Evolutionary conservation across 2,113 vertebrate species (phyloP), one percentile per base, ranked within the genome.

Genomic region (Elachura formosa): DNA sequence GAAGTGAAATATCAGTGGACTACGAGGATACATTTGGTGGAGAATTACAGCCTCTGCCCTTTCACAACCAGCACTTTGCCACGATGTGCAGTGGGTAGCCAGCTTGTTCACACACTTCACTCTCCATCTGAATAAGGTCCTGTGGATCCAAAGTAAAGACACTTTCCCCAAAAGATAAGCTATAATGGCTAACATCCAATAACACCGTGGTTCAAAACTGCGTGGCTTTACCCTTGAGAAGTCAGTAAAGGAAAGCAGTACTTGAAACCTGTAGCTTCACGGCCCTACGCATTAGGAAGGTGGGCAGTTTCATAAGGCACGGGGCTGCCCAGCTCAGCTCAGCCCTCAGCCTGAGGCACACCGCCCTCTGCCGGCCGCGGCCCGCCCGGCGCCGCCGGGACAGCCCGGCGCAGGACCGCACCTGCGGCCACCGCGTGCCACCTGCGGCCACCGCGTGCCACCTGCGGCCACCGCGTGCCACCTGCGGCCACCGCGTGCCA

Each of bases 241-340:
- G 26, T 15, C 48, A 23, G 0, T n/a, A n/a, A 2, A 20, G 18
- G 26, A 21, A 52, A 55, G n/a, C 9, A 26, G 0, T 2, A 13
- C 22, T 17, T 4, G 29, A 19, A 14, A 33, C 18, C 55, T 9
- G 36, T 0, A 15, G 45, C 45, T 7, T 51, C 24, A 11, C 6
- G 9, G 15, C 43, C 29, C 24, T 2, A 12, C 18, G 3, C 31
- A 14, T 0, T 1, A 23, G 43, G 10, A 25, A 33, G 3, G 9
- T 31, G 16, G 6, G 5, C 1, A 4, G 6, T 6, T 24, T 3
- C 21, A 10, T 9, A 15, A 3, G n/a, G n/a, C n/a, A 1, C 0
- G 29, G 12, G 9, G 2, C 48, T 1, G 62, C 2, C 1, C 49
- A 0, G 40, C 8, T 9, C 29, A 1, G 4, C 0, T 0, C 15